phyloP scores from a whole-genome alignment of 2,888 invertebrate genomes.

The Melipona bicolor region DNA sequence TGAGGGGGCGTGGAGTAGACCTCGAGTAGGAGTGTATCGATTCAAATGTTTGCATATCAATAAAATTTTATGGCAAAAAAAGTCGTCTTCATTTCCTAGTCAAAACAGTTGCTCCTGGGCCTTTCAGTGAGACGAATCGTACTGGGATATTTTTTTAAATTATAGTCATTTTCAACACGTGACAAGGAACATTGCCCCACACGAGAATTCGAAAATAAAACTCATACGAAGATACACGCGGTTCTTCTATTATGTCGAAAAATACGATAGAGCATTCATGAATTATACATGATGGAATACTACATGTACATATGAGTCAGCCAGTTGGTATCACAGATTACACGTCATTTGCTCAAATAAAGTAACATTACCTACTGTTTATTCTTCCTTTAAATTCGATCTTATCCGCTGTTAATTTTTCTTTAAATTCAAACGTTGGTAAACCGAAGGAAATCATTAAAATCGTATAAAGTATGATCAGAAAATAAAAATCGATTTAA shows the following conservation, averaged over 20 bases:
- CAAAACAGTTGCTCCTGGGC: no score
- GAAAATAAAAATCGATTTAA: background rate
- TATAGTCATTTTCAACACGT: background rate
- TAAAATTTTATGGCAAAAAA: no score
- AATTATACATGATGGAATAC: slow-evolving; percentile 43
- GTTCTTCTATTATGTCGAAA: background rate
- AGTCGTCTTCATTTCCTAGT: no score
- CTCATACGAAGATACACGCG: background rate
- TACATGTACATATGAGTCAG: slow-evolving; percentile 36
- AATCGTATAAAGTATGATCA: background rate
- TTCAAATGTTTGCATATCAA: no score
- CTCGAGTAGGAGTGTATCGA: no score
- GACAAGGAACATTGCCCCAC: background rate
- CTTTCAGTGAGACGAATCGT: no score
- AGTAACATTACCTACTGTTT: slow-evolving; percentile 15
- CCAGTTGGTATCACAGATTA: slow-evolving; percentile 4
- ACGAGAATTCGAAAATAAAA: slow-evolving; percentile 5
- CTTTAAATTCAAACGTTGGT: slow-evolving; percentile 4
- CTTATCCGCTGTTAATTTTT: background rate
- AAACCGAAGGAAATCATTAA: background rate
- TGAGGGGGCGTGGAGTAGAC: no score
- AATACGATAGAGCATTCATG: slow-evolving; percentile 30
- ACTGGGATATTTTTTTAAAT: background rate
- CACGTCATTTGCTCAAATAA: slow-evolving; percentile 45
- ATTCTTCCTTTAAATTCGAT: slow-evolving; percentile 17